Evolutionary conservation across 2,888 invertebrate species (phyloP), one percentile per base, ranked within the genome.

Genomic region (Drosophila picticornis): DNA sequence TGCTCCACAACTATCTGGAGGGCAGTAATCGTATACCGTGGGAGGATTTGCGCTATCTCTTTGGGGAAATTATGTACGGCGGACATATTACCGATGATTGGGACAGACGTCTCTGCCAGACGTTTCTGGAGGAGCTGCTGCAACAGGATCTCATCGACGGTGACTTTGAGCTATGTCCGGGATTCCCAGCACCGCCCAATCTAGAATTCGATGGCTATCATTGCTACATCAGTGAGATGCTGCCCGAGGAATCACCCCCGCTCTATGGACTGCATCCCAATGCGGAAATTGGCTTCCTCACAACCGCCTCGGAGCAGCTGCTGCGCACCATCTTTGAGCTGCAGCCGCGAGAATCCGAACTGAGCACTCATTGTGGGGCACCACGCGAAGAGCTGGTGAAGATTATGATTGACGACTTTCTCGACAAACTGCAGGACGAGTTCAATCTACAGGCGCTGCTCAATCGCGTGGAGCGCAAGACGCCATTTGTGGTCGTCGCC

Each of bases 41-140:
- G 98, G 98, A 98, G 93, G 98, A 99, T 94, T 93, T 99, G 84
- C 95, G 98, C 4, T 99, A 98, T 92, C 94, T 99, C 36, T 98
- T 99, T 91, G 99, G 99, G 0, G 99, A 99, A 94, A 99, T 99
- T 83, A 99, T 99, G 98, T 99, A 99, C 91, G 99, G 99, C 1
- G 99, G 99, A 0, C 99, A 99, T 91, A 98, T 99, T 84, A 99
- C 98, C 0, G 98, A 99, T 91, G 98, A 99, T 92, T 99, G 98
- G 98, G 99, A 99, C 93, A 94, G 98, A 38, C 94, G 97, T 27
- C 95, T 99, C 2, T 99, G 99, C 91, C 95, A 96, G 63, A 97
- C 96, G 0, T 97, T 97, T 93, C 94, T 99, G 63, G 95, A 97
- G 81, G 98, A 97, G 91, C 97, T 97, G 91, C 96, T 99, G 95